Evolutionary conservation across 2,797 vertebrate genomes (phyloP), one percentile per base, ranked within the genome.

Genomic region (Knipowitschia caucasica): DNA sequence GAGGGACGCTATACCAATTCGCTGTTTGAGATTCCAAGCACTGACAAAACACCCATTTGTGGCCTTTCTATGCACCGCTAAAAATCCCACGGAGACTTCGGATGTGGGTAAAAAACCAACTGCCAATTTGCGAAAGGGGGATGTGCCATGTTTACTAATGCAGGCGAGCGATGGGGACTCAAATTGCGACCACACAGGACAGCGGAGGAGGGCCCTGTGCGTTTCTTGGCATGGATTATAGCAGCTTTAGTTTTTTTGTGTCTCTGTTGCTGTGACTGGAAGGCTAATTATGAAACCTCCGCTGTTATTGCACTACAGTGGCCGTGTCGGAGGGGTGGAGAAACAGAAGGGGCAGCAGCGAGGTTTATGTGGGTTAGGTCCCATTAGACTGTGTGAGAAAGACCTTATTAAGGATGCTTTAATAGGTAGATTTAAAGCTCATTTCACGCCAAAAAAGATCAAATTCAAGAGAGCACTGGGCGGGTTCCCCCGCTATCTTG

Each of bases 121-220:
- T 84, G 86, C 84, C 86, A 88, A 85, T 86, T 88, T 86, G 79
- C 79, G 83, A 46, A 30, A 46, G 84, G 78, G 81, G 20, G 82
- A 88, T 86, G 85, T 87, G 84, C 76, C 49, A 53, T 83, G 86
- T 88, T 87, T 88, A 80, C 84, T 86, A 89, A 88, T 87, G 82
- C 11, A 61, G 79, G 21, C 10, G 40, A 83, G 75, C 82, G 81
- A 7, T 10, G 83, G 81, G 81, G 64, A n/a, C 74, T 73, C 78
- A 80, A 83, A 79, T 79, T 53, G 78, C 75, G 85, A 87, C 83
- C 85, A 87, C 83, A 88, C 84, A 87, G 18, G 9, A 86, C 73
- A 78, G 66, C 58, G 59, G 75, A 80, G 71, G 73, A 82, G 64
- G 71, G 72, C 72, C 64, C 63, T 71, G 80, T 75, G 59, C 73